These are phyloP conservation scores for Noctua janthina DNA, from an alignment of 2,888 invertebrate species.

Conservation along the genomic window DNA sequence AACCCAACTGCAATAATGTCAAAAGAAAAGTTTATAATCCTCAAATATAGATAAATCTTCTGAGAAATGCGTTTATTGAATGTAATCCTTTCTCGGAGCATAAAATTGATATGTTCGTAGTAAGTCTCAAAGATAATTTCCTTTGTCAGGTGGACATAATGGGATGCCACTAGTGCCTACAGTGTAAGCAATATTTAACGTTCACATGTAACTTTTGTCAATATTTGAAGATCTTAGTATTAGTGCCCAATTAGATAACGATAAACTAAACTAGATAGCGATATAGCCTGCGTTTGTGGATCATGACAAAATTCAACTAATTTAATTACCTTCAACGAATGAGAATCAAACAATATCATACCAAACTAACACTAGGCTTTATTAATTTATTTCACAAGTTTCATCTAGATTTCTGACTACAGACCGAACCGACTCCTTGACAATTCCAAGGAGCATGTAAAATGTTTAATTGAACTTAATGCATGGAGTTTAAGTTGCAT, in stretches of 20 bases:
- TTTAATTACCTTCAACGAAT: neutral
- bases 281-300: neutral
- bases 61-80: neutral
- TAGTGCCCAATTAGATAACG: too few relatives aligned
- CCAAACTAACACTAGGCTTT: neutral
- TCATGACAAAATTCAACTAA: neutral
- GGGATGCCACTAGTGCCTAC: neutral
- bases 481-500: neutral
- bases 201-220: neutral
- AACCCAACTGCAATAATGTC: neutral
- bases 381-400: neutral
- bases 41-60: neutral
- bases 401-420: neutral
- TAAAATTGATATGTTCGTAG: neutral
- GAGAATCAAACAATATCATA: neutral
- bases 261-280: too few relatives aligned
- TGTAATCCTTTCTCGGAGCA: neutral
- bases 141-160: neutral
- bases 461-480: neutral
- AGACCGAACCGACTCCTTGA: neutral
- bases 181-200: neutral
- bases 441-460: neutral
- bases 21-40: neutral
- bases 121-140: neutral
- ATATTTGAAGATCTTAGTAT: neutral